phyloP scores from a whole-genome alignment of 2,797 vertebrate species.

The Diceros bicornis region DNA sequence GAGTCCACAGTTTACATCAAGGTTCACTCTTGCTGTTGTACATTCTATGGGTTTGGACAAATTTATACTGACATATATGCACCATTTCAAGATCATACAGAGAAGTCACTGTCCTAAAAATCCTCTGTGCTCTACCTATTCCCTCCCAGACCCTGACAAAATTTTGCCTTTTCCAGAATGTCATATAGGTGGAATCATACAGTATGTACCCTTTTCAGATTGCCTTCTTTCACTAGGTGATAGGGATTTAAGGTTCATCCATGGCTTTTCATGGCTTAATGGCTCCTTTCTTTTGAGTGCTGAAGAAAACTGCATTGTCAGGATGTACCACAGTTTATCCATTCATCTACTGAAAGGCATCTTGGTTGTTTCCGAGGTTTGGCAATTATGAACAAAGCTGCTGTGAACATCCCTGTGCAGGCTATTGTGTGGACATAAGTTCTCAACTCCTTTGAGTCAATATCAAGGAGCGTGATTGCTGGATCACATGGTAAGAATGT shows the following conservation, averaged over 20 bases:
- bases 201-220: not conserved
- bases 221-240: not conserved
- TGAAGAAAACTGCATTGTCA: not conserved
- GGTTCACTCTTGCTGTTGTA: not conserved
- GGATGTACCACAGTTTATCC: not conserved
- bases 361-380: not conserved
- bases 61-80: rapidly evolving
- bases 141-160: not conserved
- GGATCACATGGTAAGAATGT: not conserved
- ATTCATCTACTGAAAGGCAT: not conserved
- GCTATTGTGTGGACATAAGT: not conserved
- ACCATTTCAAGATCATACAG: not conserved
- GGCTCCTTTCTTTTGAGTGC: not conserved
- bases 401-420: not conserved
- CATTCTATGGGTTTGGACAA: not conserved
- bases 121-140: not conserved
- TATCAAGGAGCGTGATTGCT: not conserved
- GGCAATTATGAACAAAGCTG: not conserved
- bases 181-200: not conserved
- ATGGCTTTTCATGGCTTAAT: not conserved
- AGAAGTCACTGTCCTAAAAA: not conserved
- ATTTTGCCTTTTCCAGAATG: not conserved
- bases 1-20: not conserved
- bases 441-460: not conserved
- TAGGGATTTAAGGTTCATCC: not conserved